phyloP scores from a whole-genome alignment of 1,140 invertebrate species.

The Solenopsis invicta region DNA sequence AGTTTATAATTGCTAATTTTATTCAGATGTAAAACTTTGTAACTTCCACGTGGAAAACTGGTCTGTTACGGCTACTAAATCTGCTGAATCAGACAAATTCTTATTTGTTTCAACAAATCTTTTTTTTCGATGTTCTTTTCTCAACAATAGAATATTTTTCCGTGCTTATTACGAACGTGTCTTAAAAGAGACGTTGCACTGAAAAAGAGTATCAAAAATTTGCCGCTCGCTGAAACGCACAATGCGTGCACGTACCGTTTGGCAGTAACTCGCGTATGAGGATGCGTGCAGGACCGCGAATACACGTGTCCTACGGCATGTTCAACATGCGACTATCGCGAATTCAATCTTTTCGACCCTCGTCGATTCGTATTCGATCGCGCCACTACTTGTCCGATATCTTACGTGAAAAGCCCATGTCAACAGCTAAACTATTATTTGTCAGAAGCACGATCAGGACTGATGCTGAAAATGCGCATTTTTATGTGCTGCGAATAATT shows the following conservation, averaged over 20 bases:
- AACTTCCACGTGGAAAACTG: too few species aligned
- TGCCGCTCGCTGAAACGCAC: not conserved
- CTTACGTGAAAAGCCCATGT: not conserved
- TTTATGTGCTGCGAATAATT: not conserved
- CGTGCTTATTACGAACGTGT: too few species aligned
- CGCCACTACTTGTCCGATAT: conserved; percentile 20
- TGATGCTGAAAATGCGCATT: not conserved
- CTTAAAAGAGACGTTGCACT: not conserved
- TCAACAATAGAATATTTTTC: too few species aligned
- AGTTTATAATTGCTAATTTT: too few species aligned
- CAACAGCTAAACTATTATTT: not conserved
- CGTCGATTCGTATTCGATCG: conserved; percentile 44
- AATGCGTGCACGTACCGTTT: not conserved
- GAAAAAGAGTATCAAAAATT: conserved; percentile 4
- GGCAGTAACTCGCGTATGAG: conserved; percentile 7
- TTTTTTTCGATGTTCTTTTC: too few species aligned
- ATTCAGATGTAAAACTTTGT: too few species aligned
- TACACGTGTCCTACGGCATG: conserved; percentile 67
- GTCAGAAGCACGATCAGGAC: not conserved
- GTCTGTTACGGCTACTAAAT: too few species aligned
- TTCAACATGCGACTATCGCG: conserved; percentile 71
- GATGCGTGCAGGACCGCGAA: conserved; percentile 47
- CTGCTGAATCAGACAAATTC: too few species aligned
- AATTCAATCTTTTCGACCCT: conserved; percentile 69
- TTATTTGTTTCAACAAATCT: too few species aligned